phyloP scores from a whole-genome alignment of 2,888 invertebrate genomes.

The Stenolophus ochropezus region DNA sequence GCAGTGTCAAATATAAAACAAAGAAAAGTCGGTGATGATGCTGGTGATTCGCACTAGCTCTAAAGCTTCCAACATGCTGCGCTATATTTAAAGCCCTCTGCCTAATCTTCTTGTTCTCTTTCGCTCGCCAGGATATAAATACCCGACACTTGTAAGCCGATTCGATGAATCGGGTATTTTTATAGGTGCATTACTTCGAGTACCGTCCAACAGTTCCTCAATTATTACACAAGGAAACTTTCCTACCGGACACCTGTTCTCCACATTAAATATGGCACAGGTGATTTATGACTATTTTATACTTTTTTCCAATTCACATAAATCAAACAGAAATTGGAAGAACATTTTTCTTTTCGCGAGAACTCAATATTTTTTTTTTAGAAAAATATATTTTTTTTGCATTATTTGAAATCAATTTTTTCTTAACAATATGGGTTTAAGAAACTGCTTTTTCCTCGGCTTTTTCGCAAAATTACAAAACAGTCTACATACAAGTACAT shows the following conservation, averaged over 20 bases:
- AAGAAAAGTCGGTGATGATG: slow-evolving; percentile 3
- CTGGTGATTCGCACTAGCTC: slow-evolving; percentile 8
- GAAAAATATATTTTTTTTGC: too few species aligned
- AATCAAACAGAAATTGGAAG: too few species aligned
- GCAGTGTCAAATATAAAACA: slow-evolving; percentile 32
- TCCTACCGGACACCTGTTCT: neutral
- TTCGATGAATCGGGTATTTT: neutral
- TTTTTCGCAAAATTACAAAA: too few species aligned
- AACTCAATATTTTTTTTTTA: too few species aligned
- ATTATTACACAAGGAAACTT: neutral
- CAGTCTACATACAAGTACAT: too few species aligned
- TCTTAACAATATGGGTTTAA: too few species aligned
- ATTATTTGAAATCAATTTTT: too few species aligned
- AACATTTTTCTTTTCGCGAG: too few species aligned
- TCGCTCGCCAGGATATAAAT: neutral
- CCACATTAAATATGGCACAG: neutral
- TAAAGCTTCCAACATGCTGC: neutral
- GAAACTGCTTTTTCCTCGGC: too few species aligned
- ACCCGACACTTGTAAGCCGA: slow-evolving; percentile 3
- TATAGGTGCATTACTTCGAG: neutral
- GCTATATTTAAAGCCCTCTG: slow-evolving; percentile 42
- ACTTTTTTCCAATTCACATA: too few species aligned
- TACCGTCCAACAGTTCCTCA: neutral
- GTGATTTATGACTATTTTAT: too few species aligned
- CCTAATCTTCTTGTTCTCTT: slow-evolving; percentile 9